Evolutionary conservation across 2,113 vertebrate species (phyloP), one percentile per base, ranked within the genome.

Genomic region (Vidua macroura): DNA sequence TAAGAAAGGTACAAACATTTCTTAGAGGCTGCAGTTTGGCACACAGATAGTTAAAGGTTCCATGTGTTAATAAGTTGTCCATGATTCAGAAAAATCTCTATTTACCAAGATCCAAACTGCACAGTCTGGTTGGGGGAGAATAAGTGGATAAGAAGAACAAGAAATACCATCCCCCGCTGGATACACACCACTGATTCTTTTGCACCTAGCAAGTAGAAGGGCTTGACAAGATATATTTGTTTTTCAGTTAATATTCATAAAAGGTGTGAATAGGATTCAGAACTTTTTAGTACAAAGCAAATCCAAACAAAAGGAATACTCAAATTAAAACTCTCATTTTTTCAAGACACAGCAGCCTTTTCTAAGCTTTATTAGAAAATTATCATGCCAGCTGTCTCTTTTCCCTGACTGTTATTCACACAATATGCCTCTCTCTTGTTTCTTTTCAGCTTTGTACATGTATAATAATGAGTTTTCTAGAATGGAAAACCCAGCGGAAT

Each of bases 401-500:
- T 98, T 98, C 97, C 98, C 96, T 97, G 96, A 98, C 98, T 98
- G 98, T 98, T 98, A 98, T 97, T 97, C 95, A 97, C 97, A 98
- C 98, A 98, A 98, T 98, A 98, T 98, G 97, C 96, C 96, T 97
- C 96, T 97, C 97, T 98, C 98, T 98, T 98, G 97, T 97, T 98
- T 98, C 97, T 98, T 97, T 98, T 97, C 97, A 96, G 97, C 96
- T 97, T 97, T 96, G 88, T 98, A 97, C 97, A 98, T 98, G 98
- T 98, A 98, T 98, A 97, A 97, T 98, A 98, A 99, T 99, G 98
- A 98, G 94, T 97, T 98, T 98, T 98, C 97, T 97, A 97, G 97
- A 98, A 98, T 94, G 94, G 95, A 97, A 97, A 97, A 96, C 98
- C 92, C 96, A 94, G 97, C 84, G 97, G 98, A 98, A 98, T 98